Conservation (phyloP, 2,113 vertebrate species). For the Suricata suricatta region DNA sequence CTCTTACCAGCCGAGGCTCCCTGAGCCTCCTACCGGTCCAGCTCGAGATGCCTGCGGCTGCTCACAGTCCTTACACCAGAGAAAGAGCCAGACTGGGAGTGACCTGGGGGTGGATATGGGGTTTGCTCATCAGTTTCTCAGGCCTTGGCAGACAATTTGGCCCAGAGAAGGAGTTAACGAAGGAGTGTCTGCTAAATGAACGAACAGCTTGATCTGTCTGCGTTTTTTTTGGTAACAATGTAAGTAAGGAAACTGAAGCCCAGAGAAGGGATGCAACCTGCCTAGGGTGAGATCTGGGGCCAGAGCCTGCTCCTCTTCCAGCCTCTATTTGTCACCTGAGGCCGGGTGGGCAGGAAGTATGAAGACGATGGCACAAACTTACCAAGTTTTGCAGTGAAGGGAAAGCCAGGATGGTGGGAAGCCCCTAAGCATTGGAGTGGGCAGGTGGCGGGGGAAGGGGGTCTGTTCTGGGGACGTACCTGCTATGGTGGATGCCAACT, state of each 20-base stretch:
- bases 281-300: background rate
- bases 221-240: background rate
- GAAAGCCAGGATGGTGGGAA: background rate
- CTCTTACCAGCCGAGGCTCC: background rate
- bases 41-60: background rate
- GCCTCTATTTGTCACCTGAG: background rate
- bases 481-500: background rate
- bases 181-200: background rate
- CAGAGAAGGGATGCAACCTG: background rate
- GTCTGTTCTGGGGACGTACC: background rate
- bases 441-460: too few relatives aligned
- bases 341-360: background rate
- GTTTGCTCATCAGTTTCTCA: background rate
- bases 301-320: background rate
- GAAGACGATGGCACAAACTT: background rate
- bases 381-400: background rate
- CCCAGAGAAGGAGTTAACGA: background rate
- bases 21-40: background rate
- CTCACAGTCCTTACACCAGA: background rate
- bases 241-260: background rate
- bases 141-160: background rate
- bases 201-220: rapidly evolving
- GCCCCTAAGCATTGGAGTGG: background rate
- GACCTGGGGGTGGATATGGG: rapidly evolving
- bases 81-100: background rate